Conservation (phyloP, 2,888 invertebrate species). For the Drosophila colorata region DNA sequence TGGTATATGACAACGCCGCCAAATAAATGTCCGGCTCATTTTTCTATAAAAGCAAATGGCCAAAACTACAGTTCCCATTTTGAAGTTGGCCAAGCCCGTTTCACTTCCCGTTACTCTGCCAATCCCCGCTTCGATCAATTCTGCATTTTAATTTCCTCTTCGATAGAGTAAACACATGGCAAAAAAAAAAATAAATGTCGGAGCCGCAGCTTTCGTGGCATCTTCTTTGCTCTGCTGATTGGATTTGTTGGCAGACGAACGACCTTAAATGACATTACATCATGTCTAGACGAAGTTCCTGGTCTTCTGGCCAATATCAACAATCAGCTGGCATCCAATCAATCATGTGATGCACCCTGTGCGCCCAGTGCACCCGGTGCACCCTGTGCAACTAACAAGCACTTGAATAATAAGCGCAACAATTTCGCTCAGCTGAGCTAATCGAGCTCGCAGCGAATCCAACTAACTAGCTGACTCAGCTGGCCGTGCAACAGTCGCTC, state of each 20-base stretch:
- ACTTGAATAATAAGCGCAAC: conserved; percentile 22
- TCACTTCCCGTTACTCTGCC: neutral
- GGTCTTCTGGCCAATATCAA: conserved; percentile 26
- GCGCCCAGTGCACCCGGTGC: conserved; percentile 8
- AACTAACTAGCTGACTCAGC: conserved; percentile 10
- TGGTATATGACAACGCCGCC: conserved; percentile 60
- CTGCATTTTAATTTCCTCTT: conserved; percentile 71
- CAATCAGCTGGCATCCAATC: conserved; percentile 7
- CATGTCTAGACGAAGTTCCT: conserved; percentile 62
- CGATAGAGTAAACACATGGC: conserved; percentile 40
- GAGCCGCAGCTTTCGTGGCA: conserved; percentile 9
- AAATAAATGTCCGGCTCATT: conserved; percentile 73
- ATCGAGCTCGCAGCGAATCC: neutral
- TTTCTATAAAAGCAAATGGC: conserved; percentile 49
- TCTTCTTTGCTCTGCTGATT: conserved; percentile 51
- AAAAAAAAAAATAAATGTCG: neutral
- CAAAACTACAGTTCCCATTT: conserved; percentile 7
- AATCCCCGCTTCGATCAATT: conserved; percentile 43
- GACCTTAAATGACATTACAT: conserved; percentile 72
- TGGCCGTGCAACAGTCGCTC: conserved; percentile 36
- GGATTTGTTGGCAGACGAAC: conserved; percentile 73
- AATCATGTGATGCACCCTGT: conserved; percentile 15
- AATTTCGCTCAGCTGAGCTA: conserved; percentile 30
- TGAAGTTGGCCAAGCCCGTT: neutral
- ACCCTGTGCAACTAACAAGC: conserved; percentile 25